Evolutionary conservation across 2,888 invertebrate species (phyloP).

Genomic region (Polydrusus cervinus): DNA sequence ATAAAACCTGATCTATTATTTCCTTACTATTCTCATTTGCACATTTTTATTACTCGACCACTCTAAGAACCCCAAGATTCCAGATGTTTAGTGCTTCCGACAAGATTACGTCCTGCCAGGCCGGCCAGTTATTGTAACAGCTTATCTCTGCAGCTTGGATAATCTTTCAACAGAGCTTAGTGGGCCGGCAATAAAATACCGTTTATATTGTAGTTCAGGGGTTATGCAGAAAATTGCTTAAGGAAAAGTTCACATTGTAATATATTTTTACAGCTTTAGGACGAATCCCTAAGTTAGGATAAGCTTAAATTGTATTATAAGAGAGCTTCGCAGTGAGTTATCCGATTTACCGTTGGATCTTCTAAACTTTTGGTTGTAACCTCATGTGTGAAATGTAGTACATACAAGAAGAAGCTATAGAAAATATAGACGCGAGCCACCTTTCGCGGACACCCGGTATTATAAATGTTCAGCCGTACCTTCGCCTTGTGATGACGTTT

Average conservation of each 20-base stretch:
- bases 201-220: background rate
- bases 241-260: conserved; percentile 9
- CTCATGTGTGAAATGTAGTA: too few relatives aligned
- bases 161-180: conserved; percentile 19
- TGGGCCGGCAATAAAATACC: conserved; percentile 4
- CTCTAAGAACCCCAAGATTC: conserved; percentile 11
- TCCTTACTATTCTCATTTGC: conserved; percentile 10
- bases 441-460: too few relatives aligned
- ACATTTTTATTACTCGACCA: conserved; percentile 12
- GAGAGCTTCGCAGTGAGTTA: too few relatives aligned
- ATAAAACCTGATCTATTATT: background rate
- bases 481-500: too few relatives aligned
- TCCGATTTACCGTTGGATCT: too few relatives aligned
- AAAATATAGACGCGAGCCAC: too few relatives aligned
- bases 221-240: conserved; percentile 7
- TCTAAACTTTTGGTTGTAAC: too few relatives aligned
- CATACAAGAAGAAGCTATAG: too few relatives aligned
- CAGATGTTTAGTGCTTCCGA: background rate
- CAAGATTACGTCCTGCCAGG: conserved; percentile 21
- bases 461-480: too few relatives aligned
- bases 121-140: conserved; percentile 2
- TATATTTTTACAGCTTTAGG: background rate
- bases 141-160: conserved; percentile 18
- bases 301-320: too few relatives aligned
- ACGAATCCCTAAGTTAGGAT: background rate